These are phyloP conservation scores for Empidonax traillii DNA, from an alignment of 2,113 vertebrate species.

Conservation along the genomic window DNA sequence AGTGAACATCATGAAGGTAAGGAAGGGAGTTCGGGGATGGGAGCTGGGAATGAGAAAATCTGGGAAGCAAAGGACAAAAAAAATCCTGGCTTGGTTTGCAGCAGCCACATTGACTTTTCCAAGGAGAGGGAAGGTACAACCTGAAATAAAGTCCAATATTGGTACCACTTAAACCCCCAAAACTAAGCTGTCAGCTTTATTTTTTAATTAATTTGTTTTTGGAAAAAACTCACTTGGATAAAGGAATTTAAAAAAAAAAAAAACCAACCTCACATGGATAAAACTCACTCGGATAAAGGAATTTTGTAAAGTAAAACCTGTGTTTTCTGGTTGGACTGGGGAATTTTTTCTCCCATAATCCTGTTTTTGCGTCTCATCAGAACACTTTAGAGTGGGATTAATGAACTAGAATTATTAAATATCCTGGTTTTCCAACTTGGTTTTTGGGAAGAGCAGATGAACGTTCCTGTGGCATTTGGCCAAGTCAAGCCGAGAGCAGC, in stretches of 20 bases:
- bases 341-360: background rate
- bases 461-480: background rate
- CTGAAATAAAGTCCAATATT: too few relatives aligned
- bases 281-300: background rate
- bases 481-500: background rate
- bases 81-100: background rate
- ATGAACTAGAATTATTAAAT: background rate
- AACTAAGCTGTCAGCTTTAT: background rate
- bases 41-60: background rate
- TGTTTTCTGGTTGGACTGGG: background rate
- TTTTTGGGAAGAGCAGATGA: background rate
- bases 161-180: background rate
- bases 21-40: background rate
- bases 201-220: background rate
- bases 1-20: conserved; percentile 91
- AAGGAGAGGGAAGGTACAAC: accelerated
- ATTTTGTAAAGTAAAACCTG: background rate
- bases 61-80: too few relatives aligned
- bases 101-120: background rate
- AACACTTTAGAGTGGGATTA: background rate
- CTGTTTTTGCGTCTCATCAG: background rate
- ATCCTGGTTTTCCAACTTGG: background rate
- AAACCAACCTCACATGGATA: background rate
- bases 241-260: background rate
- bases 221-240: background rate